phyloP scores from a whole-genome alignment of 2,113 vertebrate genomes.

The Isichthys henryi region DNA sequence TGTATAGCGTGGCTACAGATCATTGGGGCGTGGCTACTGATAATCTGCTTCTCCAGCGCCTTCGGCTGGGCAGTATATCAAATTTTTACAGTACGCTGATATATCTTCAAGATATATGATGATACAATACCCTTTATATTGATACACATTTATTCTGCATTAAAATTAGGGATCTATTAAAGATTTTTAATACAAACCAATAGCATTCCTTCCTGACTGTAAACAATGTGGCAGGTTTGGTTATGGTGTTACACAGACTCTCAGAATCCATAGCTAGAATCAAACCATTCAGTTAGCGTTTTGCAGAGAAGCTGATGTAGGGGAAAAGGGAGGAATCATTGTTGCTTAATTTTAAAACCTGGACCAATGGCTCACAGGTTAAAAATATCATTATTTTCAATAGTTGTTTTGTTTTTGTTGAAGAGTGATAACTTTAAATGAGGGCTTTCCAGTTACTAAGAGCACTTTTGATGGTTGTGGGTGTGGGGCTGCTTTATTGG shows the following conservation, averaged over 20 bases:
- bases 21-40: not conserved
- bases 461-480: not conserved
- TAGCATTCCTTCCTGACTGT: not conserved
- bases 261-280: not conserved
- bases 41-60: not conserved
- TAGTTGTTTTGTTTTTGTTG: not conserved
- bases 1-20: not conserved
- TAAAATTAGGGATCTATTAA: not conserved
- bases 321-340: not conserved
- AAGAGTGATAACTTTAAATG: not conserved
- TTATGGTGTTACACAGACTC: not conserved
- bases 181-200: not conserved
- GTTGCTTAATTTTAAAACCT: not conserved
- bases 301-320: not conserved
- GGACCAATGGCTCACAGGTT: not conserved
- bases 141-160: not conserved
- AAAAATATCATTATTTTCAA: not conserved
- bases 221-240: not conserved
- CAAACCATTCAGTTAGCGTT: not conserved
- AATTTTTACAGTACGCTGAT: not conserved
- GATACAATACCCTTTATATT: not conserved
- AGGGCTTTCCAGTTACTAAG: not conserved
- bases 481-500: not conserved
- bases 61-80: not conserved
- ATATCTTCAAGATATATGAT: not conserved